These are phyloP conservation scores for Drosophila neonasuta DNA, from an alignment of 2,888 invertebrate species.

Conservation along the genomic window DNA sequence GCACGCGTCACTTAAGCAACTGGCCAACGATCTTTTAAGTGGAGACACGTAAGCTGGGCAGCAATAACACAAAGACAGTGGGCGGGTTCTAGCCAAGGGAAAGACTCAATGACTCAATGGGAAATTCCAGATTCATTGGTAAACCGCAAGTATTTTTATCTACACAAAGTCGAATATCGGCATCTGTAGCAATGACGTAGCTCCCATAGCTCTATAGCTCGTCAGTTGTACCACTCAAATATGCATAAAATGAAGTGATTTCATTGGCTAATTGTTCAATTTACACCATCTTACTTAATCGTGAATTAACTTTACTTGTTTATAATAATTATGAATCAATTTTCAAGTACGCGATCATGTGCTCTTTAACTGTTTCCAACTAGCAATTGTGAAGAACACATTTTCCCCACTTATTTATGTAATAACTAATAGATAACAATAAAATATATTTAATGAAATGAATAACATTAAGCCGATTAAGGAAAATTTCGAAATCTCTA, in stretches of 20 bases:
- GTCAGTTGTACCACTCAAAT: not conserved
- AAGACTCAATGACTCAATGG: conserved; percentile 55
- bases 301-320: not conserved
- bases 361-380: not conserved
- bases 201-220: not conserved
- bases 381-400: conserved; percentile 6
- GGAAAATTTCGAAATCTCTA: not conserved
- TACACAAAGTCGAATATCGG: conserved; percentile 18
- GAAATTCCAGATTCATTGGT: conserved; percentile 48
- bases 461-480: not conserved
- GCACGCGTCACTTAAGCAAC: conserved; percentile 59
- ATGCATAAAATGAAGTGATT: conserved; percentile 14
- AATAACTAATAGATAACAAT: not conserved
- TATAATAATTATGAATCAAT: conserved; percentile 4
- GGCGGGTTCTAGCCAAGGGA: conserved; percentile 48
- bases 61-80: conserved; percentile 11
- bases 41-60: conserved; percentile 33
- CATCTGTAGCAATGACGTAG: conserved; percentile 33
- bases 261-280: conserved; percentile 9
- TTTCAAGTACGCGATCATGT: not conserved
- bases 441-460: not conserved
- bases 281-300: conserved; percentile 1
- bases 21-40: conserved; percentile 31
- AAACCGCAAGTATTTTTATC: conserved; percentile 36
- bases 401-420: not conserved